Conservation (phyloP, 2,113 vertebrate species). For the Vulpes vulpes region DNA sequence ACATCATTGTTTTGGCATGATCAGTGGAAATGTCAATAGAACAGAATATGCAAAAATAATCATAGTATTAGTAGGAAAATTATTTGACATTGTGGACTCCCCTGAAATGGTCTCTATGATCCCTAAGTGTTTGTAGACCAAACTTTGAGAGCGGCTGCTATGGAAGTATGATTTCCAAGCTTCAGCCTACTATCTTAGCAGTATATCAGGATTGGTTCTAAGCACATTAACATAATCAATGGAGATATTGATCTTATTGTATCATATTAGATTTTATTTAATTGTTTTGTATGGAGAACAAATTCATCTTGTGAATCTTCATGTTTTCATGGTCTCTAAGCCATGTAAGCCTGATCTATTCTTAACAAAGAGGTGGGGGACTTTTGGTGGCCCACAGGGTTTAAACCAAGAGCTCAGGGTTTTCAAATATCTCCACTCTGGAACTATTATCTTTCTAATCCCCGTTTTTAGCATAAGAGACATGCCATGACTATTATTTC, state of each 20-base stretch:
- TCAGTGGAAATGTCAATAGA: neutral
- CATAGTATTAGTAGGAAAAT: neutral
- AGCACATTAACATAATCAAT: neutral
- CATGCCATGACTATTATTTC: neutral
- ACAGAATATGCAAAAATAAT: neutral
- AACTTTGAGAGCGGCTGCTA: neutral
- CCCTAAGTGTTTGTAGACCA: neutral
- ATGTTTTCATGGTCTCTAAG: neutral
- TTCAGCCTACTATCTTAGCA: neutral
- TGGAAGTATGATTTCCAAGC: neutral
- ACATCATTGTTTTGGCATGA: neutral
- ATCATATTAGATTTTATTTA: neutral
- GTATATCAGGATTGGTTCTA: neutral
- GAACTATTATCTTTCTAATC: neutral
- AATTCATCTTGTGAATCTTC: neutral
- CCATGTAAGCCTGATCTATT: neutral
- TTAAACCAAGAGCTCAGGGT: neutral
- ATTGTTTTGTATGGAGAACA: slow-evolving; percentile 30
- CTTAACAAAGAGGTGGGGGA: neutral
- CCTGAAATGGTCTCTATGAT: neutral
- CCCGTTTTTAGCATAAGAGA: neutral
- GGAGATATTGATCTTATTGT: neutral
- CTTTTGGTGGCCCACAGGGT: neutral
- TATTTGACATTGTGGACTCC: neutral
- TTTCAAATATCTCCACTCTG: neutral